Percentiles rank a stretch among this genome's conserved stretches.
phyloP scores from a whole-genome alignment of 2,113 vertebrate genomes.

The Pandion haliaetus region DNA sequence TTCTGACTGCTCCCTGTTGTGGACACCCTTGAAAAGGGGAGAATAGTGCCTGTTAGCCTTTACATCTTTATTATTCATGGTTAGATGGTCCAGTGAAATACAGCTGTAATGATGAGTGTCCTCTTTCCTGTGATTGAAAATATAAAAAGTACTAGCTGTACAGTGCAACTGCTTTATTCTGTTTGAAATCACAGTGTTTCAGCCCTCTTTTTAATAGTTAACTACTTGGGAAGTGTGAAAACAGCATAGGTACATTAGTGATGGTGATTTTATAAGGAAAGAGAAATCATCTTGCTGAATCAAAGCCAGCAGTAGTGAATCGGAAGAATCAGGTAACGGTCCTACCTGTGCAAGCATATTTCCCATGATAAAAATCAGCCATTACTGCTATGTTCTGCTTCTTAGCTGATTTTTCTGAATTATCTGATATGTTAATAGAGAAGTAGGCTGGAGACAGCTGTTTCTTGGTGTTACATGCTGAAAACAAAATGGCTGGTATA shows the following conservation, averaged over 20 bases:
- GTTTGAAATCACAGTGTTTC: background rate
- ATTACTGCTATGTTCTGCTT: background rate
- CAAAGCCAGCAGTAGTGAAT: background rate
- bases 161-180: background rate
- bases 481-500: constrained; percentile 69
- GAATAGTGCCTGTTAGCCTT: background rate
- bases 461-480: constrained; percentile 17
- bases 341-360: background rate
- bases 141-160: background rate
- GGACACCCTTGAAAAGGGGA: constrained; percentile 10
- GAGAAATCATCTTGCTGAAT: background rate
- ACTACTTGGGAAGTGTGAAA: background rate
- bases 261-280: background rate
- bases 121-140: background rate
- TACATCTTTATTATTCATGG: background rate
- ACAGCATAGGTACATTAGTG: background rate
- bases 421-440: constrained; percentile 11
- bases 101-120: background rate
- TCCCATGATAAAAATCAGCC: background rate
- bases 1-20: background rate
- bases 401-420: background rate
- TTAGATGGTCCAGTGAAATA: background rate
- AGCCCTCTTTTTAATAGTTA: background rate
- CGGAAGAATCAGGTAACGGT: background rate
- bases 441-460: constrained; percentile 48